Conservation (phyloP, 2,113 vertebrate genomes). For the Cariama cristata region DNA sequence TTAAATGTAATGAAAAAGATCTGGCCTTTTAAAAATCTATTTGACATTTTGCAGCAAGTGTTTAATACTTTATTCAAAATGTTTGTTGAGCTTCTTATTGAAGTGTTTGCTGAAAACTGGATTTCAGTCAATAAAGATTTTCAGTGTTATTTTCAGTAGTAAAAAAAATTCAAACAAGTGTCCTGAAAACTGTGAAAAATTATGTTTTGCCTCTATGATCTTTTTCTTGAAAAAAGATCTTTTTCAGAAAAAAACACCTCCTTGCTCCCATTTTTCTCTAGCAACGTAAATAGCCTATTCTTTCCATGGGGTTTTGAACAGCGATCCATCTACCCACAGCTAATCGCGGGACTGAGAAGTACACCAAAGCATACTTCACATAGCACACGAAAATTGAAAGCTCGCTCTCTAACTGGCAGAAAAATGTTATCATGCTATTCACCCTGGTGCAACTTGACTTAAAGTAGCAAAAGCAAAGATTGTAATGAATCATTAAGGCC, state of each 20-base stretch:
- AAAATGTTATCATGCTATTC: background rate
- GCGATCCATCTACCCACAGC: background rate
- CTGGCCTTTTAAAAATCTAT: constrained; percentile 22
- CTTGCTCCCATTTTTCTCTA: background rate
- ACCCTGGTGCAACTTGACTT: background rate
- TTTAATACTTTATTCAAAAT: constrained; percentile 31
- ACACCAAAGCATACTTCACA: background rate
- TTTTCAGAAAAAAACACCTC: background rate
- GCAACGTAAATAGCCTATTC: background rate
- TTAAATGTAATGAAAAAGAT: background rate
- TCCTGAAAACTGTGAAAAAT: background rate
- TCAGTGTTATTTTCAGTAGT: background rate
- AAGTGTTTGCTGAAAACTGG: constrained; percentile 16
- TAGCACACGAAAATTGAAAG: background rate
- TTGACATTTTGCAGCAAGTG: constrained; percentile 11
- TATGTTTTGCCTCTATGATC: background rate
- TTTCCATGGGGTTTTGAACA: background rate
- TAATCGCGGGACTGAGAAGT: background rate
- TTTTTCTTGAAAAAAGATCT: background rate
- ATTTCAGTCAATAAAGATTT: background rate
- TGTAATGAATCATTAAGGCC: background rate
- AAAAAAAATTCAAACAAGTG: background rate
- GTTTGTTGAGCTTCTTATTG: background rate
- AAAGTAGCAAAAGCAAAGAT: background rate
- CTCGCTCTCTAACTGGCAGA: background rate